Percentiles rank a stretch among this genome's conserved stretches.
Evolutionary conservation across 2,888 invertebrate genomes (phyloP).

Genomic region (Tridacna crocea): DNA sequence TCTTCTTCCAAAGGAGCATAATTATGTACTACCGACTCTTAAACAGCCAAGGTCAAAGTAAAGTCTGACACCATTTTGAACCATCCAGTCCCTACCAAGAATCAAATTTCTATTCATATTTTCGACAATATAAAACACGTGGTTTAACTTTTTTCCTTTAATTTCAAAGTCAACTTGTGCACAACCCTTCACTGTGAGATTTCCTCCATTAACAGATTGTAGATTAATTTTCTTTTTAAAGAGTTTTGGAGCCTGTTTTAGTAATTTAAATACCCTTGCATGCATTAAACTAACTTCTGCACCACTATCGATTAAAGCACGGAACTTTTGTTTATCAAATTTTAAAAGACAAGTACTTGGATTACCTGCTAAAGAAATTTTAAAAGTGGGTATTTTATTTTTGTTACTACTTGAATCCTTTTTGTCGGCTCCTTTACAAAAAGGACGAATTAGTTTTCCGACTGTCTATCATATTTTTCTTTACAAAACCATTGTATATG

Average conservation of each 20-base stretch:
- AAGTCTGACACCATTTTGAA: constrained; percentile 17
- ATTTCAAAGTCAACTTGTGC: constrained; percentile 8
- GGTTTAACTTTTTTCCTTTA: constrained; percentile 10
- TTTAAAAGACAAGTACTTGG: constrained; percentile 27
- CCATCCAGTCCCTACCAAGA: no score
- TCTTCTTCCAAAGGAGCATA: background rate
- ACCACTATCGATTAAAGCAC: constrained; percentile 20
- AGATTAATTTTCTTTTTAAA: background rate
- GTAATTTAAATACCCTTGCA: background rate
- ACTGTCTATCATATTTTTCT: background rate
- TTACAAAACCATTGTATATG: background rate
- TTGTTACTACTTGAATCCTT: background rate
- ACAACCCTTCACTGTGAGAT: constrained; percentile 1
- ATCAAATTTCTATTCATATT: no score
- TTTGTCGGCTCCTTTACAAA: constrained; percentile 5
- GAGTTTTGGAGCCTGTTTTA: constrained; percentile 13
- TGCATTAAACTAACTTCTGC: constrained; percentile 21
- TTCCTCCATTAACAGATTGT: constrained; percentile 11
- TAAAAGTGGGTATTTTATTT: constrained; percentile 12
- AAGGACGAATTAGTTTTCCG: constrained; percentile 8
- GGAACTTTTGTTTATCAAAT: constrained; percentile 15
- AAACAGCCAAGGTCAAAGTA: constrained; percentile 24
- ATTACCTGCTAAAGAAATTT: constrained; percentile 16
- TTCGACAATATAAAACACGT: constrained; percentile 22
- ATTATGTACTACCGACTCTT: background rate